These are phyloP conservation scores for Pseudopleuronectes americanus DNA, from an alignment of 2,797 vertebrate species.

Conservation along the genomic window DNA sequence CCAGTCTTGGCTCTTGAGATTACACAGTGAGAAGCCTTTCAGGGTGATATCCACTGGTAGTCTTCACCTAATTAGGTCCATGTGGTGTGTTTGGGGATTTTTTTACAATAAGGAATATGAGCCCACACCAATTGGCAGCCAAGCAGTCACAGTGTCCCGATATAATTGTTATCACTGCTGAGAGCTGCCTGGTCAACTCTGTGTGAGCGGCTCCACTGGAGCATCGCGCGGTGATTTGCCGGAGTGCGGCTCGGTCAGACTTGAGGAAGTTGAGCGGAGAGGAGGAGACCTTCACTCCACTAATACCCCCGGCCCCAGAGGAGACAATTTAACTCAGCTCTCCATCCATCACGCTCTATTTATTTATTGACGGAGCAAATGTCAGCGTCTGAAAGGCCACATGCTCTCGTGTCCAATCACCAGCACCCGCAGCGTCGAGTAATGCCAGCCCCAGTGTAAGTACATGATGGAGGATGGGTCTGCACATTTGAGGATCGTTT, in stretches of 20 bases:
- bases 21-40: background rate
- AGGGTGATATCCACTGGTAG: background rate
- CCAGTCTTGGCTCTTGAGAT: background rate
- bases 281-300: slow-evolving; percentile 4
- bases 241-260: slow-evolving; percentile 12
- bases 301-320: slow-evolving; percentile 13
- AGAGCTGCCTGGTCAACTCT: background rate
- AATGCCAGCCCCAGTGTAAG: background rate
- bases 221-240: background rate
- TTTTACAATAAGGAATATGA: background rate
- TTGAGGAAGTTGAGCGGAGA: slow-evolving; percentile 3
- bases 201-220: slow-evolving; percentile 5
- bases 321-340: slow-evolving; percentile 7
- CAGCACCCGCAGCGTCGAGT: background rate
- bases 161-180: background rate
- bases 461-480: too few relatives aligned
- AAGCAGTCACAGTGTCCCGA: background rate
- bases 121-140: background rate
- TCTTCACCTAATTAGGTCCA: background rate
- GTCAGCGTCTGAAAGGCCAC: slow-evolving; percentile 19
- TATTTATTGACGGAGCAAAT: slow-evolving; percentile 34
- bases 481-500: too few relatives aligned
- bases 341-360: slow-evolving; percentile 29
- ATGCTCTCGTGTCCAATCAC: background rate
- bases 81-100: background rate